phyloP scores from a whole-genome alignment of 2,113 vertebrate species.

The Diphyllodes magnificus region DNA sequence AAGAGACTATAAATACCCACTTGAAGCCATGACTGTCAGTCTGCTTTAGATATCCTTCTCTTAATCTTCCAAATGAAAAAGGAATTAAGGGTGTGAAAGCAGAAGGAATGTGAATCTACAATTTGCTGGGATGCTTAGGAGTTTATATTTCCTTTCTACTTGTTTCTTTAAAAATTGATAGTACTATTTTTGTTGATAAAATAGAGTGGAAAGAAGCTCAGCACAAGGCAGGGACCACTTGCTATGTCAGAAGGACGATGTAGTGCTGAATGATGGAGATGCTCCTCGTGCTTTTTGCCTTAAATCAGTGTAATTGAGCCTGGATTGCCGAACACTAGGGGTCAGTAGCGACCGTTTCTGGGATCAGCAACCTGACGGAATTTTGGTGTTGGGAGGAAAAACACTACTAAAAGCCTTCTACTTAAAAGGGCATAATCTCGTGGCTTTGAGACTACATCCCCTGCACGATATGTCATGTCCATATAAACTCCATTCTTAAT shows the following conservation, averaged over 20 bases:
- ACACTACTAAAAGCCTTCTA: not conserved
- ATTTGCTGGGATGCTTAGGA: not conserved
- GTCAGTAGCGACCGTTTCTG: slow-evolving; percentile 15
- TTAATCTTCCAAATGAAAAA: not conserved
- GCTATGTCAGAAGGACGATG: accelerated
- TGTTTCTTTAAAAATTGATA: not conserved
- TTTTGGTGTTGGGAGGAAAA: not conserved
- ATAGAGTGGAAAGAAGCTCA: not conserved
- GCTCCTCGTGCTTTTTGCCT: not conserved
- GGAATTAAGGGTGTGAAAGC: not conserved
- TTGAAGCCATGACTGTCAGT: not conserved
- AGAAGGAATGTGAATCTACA: not conserved
- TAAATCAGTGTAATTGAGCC: not conserved
- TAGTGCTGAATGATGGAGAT: not conserved
- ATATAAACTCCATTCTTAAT: not conserved
- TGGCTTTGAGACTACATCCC: not conserved
- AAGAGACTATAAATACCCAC: not conserved
- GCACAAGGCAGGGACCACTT: not conserved
- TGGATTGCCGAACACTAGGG: slow-evolving; percentile 13
- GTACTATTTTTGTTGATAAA: not conserved
- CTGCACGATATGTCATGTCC: not conserved
- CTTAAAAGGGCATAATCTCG: not conserved
- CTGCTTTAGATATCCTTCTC: not conserved
- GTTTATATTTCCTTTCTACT: not conserved
- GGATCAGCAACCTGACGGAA: not conserved